Evolutionary conservation across 37 sponge, comb jelly and placozoan species (phyloP).

Genomic region (Spongilla lacustris): DNA sequence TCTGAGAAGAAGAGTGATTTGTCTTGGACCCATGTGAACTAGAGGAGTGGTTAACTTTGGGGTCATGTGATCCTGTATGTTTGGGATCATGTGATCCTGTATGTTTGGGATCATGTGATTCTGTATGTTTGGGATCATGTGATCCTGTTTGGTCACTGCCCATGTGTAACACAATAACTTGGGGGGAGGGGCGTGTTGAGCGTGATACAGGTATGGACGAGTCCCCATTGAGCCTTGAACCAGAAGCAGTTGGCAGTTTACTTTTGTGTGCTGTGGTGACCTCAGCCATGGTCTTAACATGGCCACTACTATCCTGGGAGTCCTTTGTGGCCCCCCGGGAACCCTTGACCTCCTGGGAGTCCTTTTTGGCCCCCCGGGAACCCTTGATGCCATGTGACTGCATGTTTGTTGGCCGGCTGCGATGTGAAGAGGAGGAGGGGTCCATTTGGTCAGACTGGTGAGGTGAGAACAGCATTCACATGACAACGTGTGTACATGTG

Average conservation of each 20-base stretch:
- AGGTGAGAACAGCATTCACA: no score
- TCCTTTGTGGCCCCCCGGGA: neutral
- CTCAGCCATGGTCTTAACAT: neutral
- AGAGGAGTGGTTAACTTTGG: neutral
- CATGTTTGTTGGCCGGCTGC: neutral
- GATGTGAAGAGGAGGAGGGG: neutral
- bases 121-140: neutral
- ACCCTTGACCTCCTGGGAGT: neutral
- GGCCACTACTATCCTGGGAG: neutral
- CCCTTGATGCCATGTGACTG: neutral
- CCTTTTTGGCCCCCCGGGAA: neutral
- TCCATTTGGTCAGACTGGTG: no score
- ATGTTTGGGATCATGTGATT: neutral
- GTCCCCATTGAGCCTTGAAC: neutral
- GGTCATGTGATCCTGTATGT: neutral
- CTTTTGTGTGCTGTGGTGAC: neutral
- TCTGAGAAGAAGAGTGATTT: neutral
- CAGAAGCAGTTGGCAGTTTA: neutral
- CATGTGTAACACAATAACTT: neutral
- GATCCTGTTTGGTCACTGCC: neutral
- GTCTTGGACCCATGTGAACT: neutral
- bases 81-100: neutral
- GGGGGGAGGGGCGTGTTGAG: neutral
- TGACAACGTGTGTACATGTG: slow-evolving; percentile 17
- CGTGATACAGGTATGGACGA: neutral